Conservation (phyloP, 2,113 vertebrate genomes). For the Leuciscus idus region DNA sequence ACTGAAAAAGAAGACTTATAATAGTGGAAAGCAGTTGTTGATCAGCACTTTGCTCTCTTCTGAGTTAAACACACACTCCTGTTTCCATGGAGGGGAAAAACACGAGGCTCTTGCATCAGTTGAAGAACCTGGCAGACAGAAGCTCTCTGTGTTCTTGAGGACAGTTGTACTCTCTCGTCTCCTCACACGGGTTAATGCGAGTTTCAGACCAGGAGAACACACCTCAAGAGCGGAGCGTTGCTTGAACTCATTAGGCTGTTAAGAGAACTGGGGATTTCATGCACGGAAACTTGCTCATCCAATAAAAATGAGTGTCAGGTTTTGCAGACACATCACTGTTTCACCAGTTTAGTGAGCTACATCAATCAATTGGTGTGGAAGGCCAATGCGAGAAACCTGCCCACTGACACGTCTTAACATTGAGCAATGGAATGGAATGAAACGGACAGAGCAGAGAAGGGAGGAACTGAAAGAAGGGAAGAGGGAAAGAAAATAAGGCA, state of each 20-base stretch:
- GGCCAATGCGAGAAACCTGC: slow-evolving; percentile 32
- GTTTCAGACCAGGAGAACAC: slow-evolving; percentile 56
- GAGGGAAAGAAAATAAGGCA: neutral
- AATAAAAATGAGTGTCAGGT: slow-evolving; percentile 24
- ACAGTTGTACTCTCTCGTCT: slow-evolving; percentile 28
- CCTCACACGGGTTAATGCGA: slow-evolving; percentile 58
- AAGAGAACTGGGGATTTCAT: slow-evolving; percentile 59
- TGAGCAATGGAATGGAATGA: slow-evolving; percentile 56
- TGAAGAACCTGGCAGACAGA: slow-evolving; percentile 3
- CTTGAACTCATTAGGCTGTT: slow-evolving; percentile 71
- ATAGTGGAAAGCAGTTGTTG: neutral
- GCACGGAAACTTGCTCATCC: slow-evolving; percentile 56
- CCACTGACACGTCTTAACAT: slow-evolving; percentile 38
- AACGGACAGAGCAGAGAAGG: slow-evolving; percentile 20
- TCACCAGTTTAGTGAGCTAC: slow-evolving; percentile 70
- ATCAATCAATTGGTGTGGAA: slow-evolving; percentile 55
- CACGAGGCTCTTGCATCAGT: neutral
- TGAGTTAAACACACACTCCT: neutral
- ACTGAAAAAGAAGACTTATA: neutral
- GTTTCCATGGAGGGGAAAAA: slow-evolving; percentile 6
- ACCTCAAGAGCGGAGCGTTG: slow-evolving; percentile 65
- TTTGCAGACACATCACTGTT: slow-evolving; percentile 63
- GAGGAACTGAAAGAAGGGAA: slow-evolving; percentile 18
- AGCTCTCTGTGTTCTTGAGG: slow-evolving; percentile 10
- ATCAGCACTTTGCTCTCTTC: neutral